These are phyloP conservation scores for Pseudachorutes palmiensis DNA, from an alignment of 1,140 invertebrate genomes.

Conservation along the genomic window DNA sequence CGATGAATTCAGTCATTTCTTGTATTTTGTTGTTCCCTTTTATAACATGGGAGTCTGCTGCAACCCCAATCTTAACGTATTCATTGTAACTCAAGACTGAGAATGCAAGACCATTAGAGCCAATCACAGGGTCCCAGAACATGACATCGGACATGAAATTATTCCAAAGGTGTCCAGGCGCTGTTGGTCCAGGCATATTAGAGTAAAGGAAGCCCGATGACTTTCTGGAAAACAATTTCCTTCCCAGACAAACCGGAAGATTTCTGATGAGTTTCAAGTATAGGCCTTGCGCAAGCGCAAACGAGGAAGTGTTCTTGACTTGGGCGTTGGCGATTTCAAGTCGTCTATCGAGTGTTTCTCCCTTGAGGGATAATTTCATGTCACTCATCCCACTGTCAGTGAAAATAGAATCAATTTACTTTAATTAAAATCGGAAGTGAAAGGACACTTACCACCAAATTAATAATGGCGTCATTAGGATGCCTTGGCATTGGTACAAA, in stretches of 20 bases:
- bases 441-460: slow-evolving; percentile 5
- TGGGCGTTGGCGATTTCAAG: slow-evolving; percentile 7
- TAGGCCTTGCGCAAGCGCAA: background rate
- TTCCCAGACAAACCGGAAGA: background rate
- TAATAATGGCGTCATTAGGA: slow-evolving; percentile 4
- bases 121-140: slow-evolving; percentile 1
- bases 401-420: too few relatives aligned
- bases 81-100: background rate
- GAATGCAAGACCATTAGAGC: background rate
- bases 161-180: background rate
- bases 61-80: slow-evolving; percentile 7
- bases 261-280: background rate
- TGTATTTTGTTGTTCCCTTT: background rate
- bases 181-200: slow-evolving; percentile 2
- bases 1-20: slow-evolving; percentile 10
- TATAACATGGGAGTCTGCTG: background rate
- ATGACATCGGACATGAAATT: slow-evolving; percentile 8
- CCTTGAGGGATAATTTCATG: background rate
- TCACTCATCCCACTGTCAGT: background rate
- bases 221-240: background rate
- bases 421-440: too few relatives aligned
- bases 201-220: background rate
- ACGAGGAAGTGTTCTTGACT: background rate
- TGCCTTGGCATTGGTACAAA: slow-evolving; percentile 5
- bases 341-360: background rate